Conservation (phyloP, 2,888 invertebrate genomes). For the Acleris laterana region DNA sequence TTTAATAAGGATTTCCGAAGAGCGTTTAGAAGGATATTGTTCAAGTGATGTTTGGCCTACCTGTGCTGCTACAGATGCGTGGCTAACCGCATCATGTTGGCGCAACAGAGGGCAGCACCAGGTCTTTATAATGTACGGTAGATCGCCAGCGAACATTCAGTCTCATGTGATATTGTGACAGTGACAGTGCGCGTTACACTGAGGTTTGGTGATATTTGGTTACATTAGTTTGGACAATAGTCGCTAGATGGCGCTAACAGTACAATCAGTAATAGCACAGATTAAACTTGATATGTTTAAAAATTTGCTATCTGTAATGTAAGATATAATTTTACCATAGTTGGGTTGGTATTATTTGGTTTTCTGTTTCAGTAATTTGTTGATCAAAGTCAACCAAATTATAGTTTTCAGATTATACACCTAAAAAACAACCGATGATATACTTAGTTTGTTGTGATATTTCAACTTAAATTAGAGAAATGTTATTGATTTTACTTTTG, state of each 20-base stretch:
- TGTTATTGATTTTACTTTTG: background rate
- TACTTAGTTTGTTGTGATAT: no score
- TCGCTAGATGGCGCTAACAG: background rate
- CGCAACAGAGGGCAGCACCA: constrained; percentile 86
- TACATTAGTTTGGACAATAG: background rate
- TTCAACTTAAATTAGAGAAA: no score
- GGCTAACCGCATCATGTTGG: constrained; percentile 85
- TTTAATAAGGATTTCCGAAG: constrained; percentile 99
- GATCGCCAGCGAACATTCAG: constrained; percentile 22
- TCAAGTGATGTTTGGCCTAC: constrained; percentile 96
- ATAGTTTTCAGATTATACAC: no score
- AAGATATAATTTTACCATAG: no score
- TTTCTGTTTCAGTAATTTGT: no score
- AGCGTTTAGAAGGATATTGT: constrained; percentile 97
- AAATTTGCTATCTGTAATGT: no score
- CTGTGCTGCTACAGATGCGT: constrained; percentile 93
- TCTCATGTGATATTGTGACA: constrained; percentile 31
- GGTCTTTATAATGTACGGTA: constrained; percentile 83
- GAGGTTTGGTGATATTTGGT: constrained; percentile 13
- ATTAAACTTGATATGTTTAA: no score
- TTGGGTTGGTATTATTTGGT: no score
- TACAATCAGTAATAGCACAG: no score
- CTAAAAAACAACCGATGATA: no score
- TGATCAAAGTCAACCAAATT: no score
- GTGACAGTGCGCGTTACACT: constrained; percentile 19